Evolutionary conservation across 2,113 vertebrate species (phyloP), one percentile per base, ranked within the genome.

Genomic region (Myotis brandtii): DNA sequence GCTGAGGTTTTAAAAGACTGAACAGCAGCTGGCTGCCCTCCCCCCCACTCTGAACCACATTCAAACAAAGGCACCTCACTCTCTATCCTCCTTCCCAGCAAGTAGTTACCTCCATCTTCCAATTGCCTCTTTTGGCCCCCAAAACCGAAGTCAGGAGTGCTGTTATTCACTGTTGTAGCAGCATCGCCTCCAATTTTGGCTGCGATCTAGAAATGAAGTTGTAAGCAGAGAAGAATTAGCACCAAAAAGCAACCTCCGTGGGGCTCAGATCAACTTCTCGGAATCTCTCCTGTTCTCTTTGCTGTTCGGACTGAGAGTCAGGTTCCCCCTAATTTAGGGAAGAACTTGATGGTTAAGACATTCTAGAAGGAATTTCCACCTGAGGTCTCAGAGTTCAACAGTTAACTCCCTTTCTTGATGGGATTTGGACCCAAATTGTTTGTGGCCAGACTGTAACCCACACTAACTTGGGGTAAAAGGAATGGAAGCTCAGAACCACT

Each of bases 101-200:
- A 2, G 34, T 12, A 70, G 87, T 76, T 98, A 99, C 99, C 99
- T 99, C 98, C 99, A 97, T 99, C 99, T 97, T 99, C 99, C 93
- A 99, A 97, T 62, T 99, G 99, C 82, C 99, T 98, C 94, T 99
- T 99, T 97, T 99, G 99, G 96, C 99, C 97, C 77, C 98, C 94
- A 82, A 99, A 99, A 17, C 99, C 97, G 89, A 99, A 99, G 56
- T 98, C 99, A 93, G 84, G 99, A 56, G 98, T 99, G 92, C 98
- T 99, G 97, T 99, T 99, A 92, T 99, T 98, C 66, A 99, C 98
- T 0, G 99, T 98, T 3, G 98, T 98, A 1, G 98, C 97, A 4
- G 98, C 97, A 5, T 99, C 99, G 17, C 99, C 99, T 54, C 99
- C 99, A 10, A 99, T 99, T 98, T 99, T 99, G 92, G 99, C 99